phyloP scores from a whole-genome alignment of 2,888 invertebrate genomes.

The Coelopa pilipes region DNA sequence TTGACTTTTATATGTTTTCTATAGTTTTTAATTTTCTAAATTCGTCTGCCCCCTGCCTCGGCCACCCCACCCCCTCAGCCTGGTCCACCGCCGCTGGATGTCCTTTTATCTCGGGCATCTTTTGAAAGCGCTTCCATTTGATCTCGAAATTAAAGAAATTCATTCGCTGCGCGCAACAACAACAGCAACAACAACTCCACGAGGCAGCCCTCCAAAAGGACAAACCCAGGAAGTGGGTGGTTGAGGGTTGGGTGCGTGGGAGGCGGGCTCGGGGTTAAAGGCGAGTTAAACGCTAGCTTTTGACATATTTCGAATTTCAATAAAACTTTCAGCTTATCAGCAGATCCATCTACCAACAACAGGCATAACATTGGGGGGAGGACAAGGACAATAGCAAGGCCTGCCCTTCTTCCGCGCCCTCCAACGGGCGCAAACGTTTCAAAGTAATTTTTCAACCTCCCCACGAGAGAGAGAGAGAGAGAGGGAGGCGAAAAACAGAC shows the following conservation, averaged over 20 bases:
- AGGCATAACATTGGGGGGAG: slow-evolving; percentile 17
- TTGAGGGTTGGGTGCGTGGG: too few relatives aligned
- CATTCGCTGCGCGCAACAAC: not conserved
- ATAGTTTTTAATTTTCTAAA: slow-evolving; percentile 33
- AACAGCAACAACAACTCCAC: not conserved
- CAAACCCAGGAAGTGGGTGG: not conserved
- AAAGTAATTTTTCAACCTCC: slow-evolving; percentile 60
- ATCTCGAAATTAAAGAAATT: slow-evolving; percentile 28
- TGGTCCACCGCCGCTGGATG: too few relatives aligned
- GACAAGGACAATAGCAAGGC: not conserved
- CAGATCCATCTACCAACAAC: slow-evolving; percentile 43
- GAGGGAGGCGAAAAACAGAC: slow-evolving; percentile 40
- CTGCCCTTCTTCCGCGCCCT: slow-evolving; percentile 45
- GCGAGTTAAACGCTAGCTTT: slow-evolving; percentile 40
- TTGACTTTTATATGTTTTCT: not conserved
- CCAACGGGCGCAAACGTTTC: slow-evolving; percentile 61
- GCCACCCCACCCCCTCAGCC: too few relatives aligned
- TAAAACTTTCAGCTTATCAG: slow-evolving; percentile 41
- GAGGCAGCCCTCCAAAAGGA: slow-evolving; percentile 18
- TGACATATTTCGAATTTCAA: slow-evolving; percentile 51
- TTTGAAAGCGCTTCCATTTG: slow-evolving; percentile 31
- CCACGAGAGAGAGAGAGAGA: slow-evolving; percentile 50
- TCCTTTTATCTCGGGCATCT: slow-evolving; percentile 18
- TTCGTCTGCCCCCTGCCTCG: not conserved
- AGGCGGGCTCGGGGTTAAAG: too few relatives aligned